Conservation (phyloP, 2,113 vertebrate species). For the Phalacrocorax carbo region DNA sequence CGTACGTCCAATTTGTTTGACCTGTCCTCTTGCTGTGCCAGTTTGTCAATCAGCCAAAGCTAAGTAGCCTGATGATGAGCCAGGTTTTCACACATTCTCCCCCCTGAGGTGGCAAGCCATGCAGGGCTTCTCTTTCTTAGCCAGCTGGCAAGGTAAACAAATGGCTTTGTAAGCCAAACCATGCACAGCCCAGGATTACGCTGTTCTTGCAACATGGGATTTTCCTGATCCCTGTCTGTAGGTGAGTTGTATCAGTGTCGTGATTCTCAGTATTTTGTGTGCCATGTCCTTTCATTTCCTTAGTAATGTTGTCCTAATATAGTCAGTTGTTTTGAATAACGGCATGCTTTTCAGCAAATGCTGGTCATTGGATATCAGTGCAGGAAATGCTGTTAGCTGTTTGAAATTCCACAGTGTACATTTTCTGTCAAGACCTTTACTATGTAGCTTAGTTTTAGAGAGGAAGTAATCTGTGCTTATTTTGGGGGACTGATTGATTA, state of each 20-base stretch:
- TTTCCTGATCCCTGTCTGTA: neutral
- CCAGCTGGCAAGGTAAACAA: conserved; percentile 14
- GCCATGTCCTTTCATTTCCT: neutral
- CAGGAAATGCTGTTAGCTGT: neutral
- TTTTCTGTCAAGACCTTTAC: neutral
- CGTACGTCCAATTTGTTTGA: neutral
- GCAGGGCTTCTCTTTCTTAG: neutral
- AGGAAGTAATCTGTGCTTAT: neutral
- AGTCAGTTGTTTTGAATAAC: neutral
- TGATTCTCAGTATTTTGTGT: neutral
- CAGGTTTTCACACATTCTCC: neutral
- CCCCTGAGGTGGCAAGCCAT: neutral
- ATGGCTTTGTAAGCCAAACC: neutral
- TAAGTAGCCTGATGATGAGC: neutral
- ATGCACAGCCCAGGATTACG: neutral
- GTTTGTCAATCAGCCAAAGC: neutral
- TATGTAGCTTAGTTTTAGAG: neutral
- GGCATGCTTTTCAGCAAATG: neutral
- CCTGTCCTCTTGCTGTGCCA: neutral
- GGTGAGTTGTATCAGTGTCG: neutral
- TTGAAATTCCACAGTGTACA: neutral
- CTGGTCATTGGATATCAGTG: neutral
- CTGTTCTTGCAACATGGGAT: neutral
- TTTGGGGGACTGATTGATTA: neutral
- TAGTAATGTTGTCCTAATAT: neutral